These are phyloP conservation scores for Dasyprocta punctata DNA, from an alignment of 2,113 vertebrate species.

Conservation along the genomic window DNA sequence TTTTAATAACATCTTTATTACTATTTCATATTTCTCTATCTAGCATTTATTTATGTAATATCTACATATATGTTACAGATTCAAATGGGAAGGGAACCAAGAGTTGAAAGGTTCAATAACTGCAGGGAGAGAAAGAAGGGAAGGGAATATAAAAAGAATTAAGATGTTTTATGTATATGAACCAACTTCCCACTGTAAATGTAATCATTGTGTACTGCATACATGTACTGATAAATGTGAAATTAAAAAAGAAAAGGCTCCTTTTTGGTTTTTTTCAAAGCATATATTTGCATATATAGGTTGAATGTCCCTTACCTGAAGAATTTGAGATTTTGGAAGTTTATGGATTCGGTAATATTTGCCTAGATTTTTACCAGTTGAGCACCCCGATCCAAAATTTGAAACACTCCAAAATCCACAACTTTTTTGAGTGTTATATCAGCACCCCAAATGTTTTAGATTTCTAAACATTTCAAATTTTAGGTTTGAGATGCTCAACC, in stretches of 20 bases:
- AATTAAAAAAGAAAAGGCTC: neutral
- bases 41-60: neutral
- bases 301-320: neutral
- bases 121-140: neutral
- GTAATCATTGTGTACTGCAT: neutral
- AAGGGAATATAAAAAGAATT: neutral
- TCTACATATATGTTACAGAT: neutral
- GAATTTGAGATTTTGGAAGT: neutral
- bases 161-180: neutral
- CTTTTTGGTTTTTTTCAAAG: neutral
- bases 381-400: neutral
- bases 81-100: neutral
- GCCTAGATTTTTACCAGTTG: neutral
- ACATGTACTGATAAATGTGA: neutral
- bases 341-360: neutral
- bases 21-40: neutral
- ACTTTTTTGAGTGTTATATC: neutral
- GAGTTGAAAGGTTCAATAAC: neutral
- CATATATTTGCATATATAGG: neutral
- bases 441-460: neutral
- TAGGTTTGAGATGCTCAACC: neutral
- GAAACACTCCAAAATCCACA: neutral
- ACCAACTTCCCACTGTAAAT: neutral
- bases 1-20: neutral
- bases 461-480: neutral